These are phyloP conservation scores for Sussaba pulchella DNA, from an alignment of 2,888 invertebrate species.

Conservation along the genomic window DNA sequence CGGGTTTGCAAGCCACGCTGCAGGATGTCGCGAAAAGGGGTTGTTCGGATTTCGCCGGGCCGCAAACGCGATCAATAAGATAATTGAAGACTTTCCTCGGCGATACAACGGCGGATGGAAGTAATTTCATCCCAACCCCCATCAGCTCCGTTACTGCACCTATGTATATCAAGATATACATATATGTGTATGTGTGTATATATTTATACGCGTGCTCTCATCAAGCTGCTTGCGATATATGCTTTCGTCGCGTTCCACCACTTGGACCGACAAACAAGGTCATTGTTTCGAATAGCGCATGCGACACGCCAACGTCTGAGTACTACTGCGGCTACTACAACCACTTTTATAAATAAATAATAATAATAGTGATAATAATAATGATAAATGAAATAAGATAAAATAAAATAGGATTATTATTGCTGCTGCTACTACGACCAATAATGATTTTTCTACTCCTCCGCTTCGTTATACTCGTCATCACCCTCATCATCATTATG, in stretches of 20 bases:
- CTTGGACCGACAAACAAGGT: slow-evolving; percentile 60
- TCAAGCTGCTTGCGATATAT: too few species aligned
- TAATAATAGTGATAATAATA: too few species aligned
- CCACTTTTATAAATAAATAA: too few species aligned
- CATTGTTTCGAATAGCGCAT: slow-evolving; percentile 53
- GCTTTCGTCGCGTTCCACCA: slow-evolving; percentile 30
- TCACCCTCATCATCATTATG: too few species aligned
- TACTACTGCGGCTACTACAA: too few species aligned
- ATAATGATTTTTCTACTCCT: too few species aligned
- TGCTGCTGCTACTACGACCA: too few species aligned
- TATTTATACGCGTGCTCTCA: too few species aligned
- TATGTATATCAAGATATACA: not conserved
- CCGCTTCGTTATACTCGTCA: too few species aligned
- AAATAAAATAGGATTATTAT: too few species aligned
- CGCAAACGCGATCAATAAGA: slow-evolving; percentile 78
- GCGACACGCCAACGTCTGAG: slow-evolving; percentile 28
- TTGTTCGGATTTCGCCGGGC: slow-evolving; percentile 64
- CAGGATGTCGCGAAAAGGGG: slow-evolving; percentile 35
- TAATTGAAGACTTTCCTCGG: slow-evolving; percentile 79
- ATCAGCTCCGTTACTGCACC: not conserved
- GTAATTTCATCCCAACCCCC: slow-evolving; percentile 71
- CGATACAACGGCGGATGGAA: slow-evolving; percentile 75
- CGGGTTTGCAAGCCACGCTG: not conserved
- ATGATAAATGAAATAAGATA: too few species aligned
- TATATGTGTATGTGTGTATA: too few species aligned